phyloP scores from a whole-genome alignment of 2,797 vertebrate genomes.

The Phrynocephalus guinanensis region DNA sequence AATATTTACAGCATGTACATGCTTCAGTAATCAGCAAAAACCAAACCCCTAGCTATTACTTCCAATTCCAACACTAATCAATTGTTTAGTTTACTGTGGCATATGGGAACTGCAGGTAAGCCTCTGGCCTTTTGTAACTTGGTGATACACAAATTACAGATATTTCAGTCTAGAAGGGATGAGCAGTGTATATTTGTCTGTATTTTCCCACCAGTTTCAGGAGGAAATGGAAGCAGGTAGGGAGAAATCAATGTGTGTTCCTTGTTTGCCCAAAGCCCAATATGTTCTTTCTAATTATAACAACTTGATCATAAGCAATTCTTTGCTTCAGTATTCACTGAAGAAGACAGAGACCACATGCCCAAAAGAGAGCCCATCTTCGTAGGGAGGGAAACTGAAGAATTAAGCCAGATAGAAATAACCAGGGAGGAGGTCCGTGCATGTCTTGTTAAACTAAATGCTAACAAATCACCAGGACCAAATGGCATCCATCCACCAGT shows the following conservation, averaged over 20 bases:
- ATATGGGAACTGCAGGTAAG: conserved; percentile 3
- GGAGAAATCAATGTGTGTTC: neutral
- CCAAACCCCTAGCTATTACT: neutral
- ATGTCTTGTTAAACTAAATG: too few relatives aligned
- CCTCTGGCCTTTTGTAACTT: neutral
- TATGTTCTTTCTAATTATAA: conserved; percentile 7
- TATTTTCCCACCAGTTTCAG: neutral
- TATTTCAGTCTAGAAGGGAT: neutral
- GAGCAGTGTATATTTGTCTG: neutral
- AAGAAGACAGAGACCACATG: too few relatives aligned
- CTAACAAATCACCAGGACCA: too few relatives aligned
- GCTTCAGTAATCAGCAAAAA: conserved; percentile 27
- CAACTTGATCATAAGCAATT: neutral
- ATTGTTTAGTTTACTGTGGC: neutral
- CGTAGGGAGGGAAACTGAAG: too few relatives aligned
- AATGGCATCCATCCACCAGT: too few relatives aligned
- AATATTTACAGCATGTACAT: conserved; percentile 21
- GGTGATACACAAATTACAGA: conserved; percentile 1
- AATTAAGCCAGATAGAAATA: too few relatives aligned
- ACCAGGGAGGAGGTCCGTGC: too few relatives aligned
- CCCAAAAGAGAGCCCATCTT: too few relatives aligned
- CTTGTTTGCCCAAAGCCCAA: neutral
- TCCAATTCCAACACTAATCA: conserved; percentile 16
- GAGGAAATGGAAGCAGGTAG: neutral
- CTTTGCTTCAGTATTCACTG: neutral